These are phyloP conservation scores for Ophthalmolycus amberensis DNA, from an alignment of 2,113 vertebrate genomes.

Conservation along the genomic window DNA sequence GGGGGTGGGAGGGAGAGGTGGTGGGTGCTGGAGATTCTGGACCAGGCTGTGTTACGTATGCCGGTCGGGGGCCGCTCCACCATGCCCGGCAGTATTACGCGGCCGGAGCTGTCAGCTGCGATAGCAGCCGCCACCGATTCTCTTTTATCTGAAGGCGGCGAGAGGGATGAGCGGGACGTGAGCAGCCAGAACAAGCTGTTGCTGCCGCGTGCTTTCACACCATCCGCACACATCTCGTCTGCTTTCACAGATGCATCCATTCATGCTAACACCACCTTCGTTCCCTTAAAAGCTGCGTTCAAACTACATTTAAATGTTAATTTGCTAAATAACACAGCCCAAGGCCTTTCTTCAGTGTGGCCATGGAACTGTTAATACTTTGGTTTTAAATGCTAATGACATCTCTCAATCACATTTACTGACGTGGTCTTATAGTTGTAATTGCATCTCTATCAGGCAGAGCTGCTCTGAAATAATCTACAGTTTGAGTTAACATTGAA, in stretches of 20 bases:
- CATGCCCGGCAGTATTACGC: not conserved
- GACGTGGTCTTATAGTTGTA: not conserved
- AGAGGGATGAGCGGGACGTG: not conserved
- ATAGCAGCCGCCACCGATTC: constrained; percentile 1
- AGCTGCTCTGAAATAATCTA: not conserved
- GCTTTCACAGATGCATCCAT: constrained; percentile 7
- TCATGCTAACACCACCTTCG: constrained; percentile 9
- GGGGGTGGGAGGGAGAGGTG: not conserved
- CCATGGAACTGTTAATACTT: not conserved
- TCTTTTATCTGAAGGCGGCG: constrained; percentile 27
- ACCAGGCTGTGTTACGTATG: constrained; percentile 17
- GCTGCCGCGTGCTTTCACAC: not conserved
- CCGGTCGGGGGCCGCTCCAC: not conserved
- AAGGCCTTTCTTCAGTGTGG: not conserved
- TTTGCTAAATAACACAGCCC: not conserved
- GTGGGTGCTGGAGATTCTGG: not conserved
- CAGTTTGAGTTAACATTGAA: not conserved
- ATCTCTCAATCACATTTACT: constrained; percentile 6
- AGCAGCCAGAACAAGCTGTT: constrained; percentile 2
- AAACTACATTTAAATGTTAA: constrained; percentile 47
- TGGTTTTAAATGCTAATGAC: not conserved
- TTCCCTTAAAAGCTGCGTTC: constrained; percentile 19
- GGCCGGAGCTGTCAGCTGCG: constrained; percentile 28
- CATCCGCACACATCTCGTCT: not conserved
- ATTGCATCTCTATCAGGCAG: not conserved